Base-by-base conservation (phyloP, 2,888 invertebrate species). In the Choristoneura rosaceana region DNA sequence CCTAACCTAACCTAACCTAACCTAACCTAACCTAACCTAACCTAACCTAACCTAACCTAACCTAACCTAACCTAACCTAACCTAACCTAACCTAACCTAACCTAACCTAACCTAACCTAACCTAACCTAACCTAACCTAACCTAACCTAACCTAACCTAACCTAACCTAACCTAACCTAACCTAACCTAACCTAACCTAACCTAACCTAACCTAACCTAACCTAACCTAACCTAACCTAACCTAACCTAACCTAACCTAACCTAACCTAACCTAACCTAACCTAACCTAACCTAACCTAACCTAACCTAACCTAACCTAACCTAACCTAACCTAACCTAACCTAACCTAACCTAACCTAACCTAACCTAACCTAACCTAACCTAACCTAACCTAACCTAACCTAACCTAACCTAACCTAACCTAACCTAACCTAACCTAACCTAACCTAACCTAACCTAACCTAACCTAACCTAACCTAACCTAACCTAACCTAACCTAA, bases 91-190 rank as follows among this genome's bases (percentile, higher is more conserved):
- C 59, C 59, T 59, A 25, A 25, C 59, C 59, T 59, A 59, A 59
- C 59, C 59, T 59, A 25, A 25, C 59, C 15, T 25, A 59, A 59
- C 59, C 59, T 59, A 25, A 25, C 59, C 59, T 59, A 25, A 25
- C 59, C 59, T 59, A 25, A 59, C 59, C 15, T 25, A 59, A 59
- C 59, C 59, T 59, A 59, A 25, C 59, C 15, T 25, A 59, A 59
- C 59, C 59, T 59, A 59, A 59, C 59, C 59, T 59, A 59, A 59
- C 59, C 59, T 59, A 59, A 59, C 59, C 59, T 59, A 59, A 59
- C 59, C 59, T 59, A 59, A 59, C 59, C 59, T 59, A 59, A 59
- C 59, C 59, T 59, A 59, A 59, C 59, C 59, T 59, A 59, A 59
- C 59, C 59, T 59, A 59, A 59, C 59, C 59, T 59, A 59, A 59